A percentile compares a stretch with the other conserved stretches of the same genome.
Conservation (phyloP, 1,140 invertebrate genomes). For the Bombus confusus region DNA sequence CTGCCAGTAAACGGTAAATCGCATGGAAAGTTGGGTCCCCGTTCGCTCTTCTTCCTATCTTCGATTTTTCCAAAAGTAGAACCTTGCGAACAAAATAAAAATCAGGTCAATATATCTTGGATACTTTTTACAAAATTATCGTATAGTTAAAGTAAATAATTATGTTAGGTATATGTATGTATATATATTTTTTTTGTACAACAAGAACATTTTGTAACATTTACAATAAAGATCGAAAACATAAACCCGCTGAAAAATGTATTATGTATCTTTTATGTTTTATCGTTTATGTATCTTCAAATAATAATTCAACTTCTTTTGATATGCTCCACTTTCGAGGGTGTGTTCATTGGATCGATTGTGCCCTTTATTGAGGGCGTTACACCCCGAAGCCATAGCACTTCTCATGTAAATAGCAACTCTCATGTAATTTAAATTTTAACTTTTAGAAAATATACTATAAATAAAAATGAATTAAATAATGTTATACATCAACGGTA, state of each 20-base stretch:
- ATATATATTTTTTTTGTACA: too few relatives aligned
- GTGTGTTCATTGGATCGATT: not conserved
- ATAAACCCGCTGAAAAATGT: too few relatives aligned
- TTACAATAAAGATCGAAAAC: too few relatives aligned
- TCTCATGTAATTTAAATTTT: not conserved
- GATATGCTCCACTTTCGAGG: not conserved
- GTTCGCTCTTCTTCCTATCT: conserved; percentile 86
- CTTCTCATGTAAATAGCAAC: not conserved
- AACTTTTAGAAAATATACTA: not conserved
- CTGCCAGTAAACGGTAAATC: conserved; percentile 91
- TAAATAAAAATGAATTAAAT: not conserved
- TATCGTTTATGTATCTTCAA: not conserved
- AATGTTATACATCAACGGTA: not conserved
- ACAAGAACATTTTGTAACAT: too few relatives aligned
- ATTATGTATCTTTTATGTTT: not conserved
- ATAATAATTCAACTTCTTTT: not conserved
- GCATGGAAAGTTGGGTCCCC: conserved; percentile 92
- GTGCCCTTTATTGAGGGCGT: not conserved
- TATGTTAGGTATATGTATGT: too few relatives aligned
- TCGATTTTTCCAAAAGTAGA: conserved; percentile 88
- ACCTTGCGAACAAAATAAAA: conserved; percentile 80
- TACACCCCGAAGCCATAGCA: not conserved
- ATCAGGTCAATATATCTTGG: not conserved
- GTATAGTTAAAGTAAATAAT: not conserved
- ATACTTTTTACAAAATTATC: not conserved